Evolutionary conservation across 2,797 vertebrate species (phyloP).

Genomic region (Liasis olivaceus): DNA sequence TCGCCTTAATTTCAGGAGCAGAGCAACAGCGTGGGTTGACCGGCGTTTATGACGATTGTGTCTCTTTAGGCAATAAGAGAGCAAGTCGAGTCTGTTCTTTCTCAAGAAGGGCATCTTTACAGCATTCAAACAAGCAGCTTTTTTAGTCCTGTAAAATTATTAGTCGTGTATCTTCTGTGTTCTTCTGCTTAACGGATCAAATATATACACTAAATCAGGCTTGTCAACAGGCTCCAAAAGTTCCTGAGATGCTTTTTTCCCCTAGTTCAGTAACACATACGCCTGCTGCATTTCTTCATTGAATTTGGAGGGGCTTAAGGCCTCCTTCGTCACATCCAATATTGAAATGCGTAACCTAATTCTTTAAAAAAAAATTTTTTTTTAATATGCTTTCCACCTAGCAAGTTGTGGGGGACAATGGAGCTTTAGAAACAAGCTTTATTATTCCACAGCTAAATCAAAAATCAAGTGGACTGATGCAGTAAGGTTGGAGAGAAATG

Average conservation of each 20-base stretch:
- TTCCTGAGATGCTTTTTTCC: too few species aligned
- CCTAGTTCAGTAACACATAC: too few species aligned
- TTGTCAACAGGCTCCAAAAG: too few species aligned
- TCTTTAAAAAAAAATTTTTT: background rate
- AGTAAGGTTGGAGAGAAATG: background rate
- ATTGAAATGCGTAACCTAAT: background rate
- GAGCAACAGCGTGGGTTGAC: background rate
- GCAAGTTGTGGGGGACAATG: background rate
- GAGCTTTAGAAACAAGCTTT: background rate
- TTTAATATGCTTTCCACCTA: too few species aligned
- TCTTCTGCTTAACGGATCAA: too few species aligned
- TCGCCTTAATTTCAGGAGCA: background rate
- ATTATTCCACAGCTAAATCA: background rate
- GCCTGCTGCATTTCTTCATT: background rate
- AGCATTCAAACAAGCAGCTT: background rate
- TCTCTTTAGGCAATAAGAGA: background rate
- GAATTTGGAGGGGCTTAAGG: background rate
- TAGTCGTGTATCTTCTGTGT: too few species aligned
- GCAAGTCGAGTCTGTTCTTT: background rate
- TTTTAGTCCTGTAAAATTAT: background rate
- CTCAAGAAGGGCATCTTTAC: background rate
- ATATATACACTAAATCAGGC: too few species aligned
- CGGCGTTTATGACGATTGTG: background rate
- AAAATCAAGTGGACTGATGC: background rate
- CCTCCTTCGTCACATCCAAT: background rate